A percentile compares a stretch with the other conserved stretches of the same genome.
These are phyloP conservation scores for Noctua pronuba DNA, from an alignment of 2,888 invertebrate species.

Conservation along the genomic window DNA sequence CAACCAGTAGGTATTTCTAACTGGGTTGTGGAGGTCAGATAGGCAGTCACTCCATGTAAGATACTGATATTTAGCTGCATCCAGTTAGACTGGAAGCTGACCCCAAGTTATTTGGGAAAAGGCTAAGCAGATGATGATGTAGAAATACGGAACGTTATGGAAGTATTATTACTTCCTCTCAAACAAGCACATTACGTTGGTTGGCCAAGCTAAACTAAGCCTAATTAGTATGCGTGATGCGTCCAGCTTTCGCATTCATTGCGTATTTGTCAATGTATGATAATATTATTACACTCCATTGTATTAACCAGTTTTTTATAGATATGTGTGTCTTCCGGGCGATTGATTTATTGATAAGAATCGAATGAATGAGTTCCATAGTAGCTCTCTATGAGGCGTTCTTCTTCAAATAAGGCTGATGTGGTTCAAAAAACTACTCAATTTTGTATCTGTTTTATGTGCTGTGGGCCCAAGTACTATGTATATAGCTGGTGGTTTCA, in stretches of 20 bases:
- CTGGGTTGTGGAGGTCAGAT: too few relatives aligned
- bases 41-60: too few relatives aligned
- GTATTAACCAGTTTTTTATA: background rate
- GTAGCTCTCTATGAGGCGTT: too few relatives aligned
- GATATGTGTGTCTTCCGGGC: conserved; percentile 17
- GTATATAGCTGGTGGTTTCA: background rate
- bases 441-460: background rate
- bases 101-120: too few relatives aligned
- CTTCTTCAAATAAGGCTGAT: background rate
- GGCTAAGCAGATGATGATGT: background rate
- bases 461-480: background rate
- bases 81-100: too few relatives aligned
- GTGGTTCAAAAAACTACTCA: background rate
- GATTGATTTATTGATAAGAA: conserved; percentile 4
- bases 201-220: background rate
- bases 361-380: background rate
- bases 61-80: too few relatives aligned
- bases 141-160: background rate
- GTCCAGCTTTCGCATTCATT: conserved; percentile 38
- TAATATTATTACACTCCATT: conserved; percentile 24
- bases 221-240: conserved; percentile 33
- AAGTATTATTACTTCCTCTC: background rate
- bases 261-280: conserved; percentile 32
- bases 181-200: background rate
- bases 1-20: too few relatives aligned